These are phyloP conservation scores for Terrapene triunguis DNA, from an alignment of 2,113 vertebrate species.

Conservation along the genomic window DNA sequence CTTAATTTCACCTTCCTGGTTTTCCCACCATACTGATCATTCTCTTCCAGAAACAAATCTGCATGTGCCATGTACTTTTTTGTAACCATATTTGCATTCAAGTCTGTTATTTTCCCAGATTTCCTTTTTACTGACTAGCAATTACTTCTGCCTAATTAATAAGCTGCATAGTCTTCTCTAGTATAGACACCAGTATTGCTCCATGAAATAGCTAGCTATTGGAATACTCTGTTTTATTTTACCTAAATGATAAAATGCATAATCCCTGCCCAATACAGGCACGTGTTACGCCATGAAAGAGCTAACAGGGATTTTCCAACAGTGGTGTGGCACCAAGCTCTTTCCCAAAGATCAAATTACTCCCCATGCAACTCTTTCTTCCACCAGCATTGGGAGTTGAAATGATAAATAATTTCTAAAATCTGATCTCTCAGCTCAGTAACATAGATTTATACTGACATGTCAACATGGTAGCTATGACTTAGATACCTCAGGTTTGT, in stretches of 20 bases:
- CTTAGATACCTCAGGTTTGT: slow-evolving; percentile 2
- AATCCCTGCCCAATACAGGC: background rate
- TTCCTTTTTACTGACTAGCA: background rate
- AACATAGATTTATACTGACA: slow-evolving; percentile 19
- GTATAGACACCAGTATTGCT: background rate
- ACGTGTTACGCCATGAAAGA: background rate
- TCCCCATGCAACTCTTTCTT: background rate
- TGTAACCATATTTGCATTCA: background rate
- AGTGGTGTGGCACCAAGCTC: background rate
- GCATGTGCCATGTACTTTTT: background rate
- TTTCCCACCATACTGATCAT: background rate
- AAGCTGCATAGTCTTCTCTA: background rate
- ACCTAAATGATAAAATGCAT: fast-evolving
- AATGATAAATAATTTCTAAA: slow-evolving; percentile 30
- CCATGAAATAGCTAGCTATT: background rate
- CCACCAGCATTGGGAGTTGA: background rate
- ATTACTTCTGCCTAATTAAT: background rate
- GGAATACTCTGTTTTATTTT: background rate
- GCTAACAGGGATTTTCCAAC: background rate
- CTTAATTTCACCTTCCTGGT: background rate
- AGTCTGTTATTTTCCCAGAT: background rate
- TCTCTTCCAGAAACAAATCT: background rate
- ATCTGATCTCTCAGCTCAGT: slow-evolving; percentile 6
- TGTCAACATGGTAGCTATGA: background rate
- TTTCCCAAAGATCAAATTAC: slow-evolving; percentile 43